A percentile compares a stretch with the other conserved stretches of the same genome.
Conservation (phyloP, 2,888 invertebrate species). For the Mycalesis mineus region DNA sequence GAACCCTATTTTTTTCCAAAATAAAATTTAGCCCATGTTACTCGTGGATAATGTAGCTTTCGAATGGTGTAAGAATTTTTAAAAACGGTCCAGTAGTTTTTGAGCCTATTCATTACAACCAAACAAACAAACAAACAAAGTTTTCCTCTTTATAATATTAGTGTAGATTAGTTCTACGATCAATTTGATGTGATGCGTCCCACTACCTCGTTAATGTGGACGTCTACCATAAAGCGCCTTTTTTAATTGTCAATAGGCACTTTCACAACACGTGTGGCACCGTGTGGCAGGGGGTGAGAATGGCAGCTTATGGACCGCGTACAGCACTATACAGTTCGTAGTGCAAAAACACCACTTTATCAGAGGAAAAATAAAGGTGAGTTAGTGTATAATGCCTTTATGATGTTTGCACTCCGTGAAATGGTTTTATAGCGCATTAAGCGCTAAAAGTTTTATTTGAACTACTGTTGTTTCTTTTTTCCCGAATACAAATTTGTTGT, state of each 20-base stretch:
- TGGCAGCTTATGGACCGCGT: constrained; percentile 61
- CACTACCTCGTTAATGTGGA: too few species aligned
- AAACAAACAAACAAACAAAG: too few species aligned
- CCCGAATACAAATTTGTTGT: background rate
- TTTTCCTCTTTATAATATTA: too few species aligned
- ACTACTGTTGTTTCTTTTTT: constrained; percentile 7
- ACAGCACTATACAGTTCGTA: constrained; percentile 66
- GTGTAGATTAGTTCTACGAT: too few species aligned
- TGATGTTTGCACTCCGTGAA: background rate
- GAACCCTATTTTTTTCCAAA: too few species aligned
- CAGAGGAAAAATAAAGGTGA: constrained; percentile 61
- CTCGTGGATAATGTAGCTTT: too few species aligned
- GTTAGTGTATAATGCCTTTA: constrained; percentile 10
- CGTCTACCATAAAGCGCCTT: too few species aligned
- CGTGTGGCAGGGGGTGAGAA: constrained; percentile 59
- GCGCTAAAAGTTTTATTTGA: background rate
- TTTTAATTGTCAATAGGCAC: constrained; percentile 49
- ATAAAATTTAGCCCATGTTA: too few species aligned
- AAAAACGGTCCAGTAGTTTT: too few species aligned
- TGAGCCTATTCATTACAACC: too few species aligned
- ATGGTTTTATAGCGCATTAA: constrained; percentile 9
- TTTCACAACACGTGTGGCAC: constrained; percentile 63
- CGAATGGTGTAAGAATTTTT: too few species aligned
- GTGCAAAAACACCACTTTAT: constrained; percentile 67
- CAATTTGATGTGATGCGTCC: too few species aligned